Evolutionary conservation across 2,113 vertebrate species (phyloP).

Genomic region (Apteryx mantelli): DNA sequence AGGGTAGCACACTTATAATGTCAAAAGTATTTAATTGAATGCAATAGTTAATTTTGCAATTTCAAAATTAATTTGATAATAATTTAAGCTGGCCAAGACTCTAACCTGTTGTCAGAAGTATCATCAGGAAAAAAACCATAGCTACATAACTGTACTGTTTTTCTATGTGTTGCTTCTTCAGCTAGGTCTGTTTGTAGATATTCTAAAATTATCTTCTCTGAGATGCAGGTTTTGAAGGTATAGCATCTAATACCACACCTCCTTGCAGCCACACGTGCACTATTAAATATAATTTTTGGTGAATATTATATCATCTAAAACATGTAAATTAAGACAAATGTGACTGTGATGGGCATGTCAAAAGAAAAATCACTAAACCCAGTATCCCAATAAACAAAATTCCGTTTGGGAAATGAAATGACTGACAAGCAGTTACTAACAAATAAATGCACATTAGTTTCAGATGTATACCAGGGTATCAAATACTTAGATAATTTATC

Average conservation of each 20-base stretch:
- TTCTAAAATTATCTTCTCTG: not conserved
- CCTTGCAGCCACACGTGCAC: not conserved
- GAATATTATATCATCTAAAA: not conserved
- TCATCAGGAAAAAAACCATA: not conserved
- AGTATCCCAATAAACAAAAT: constrained; percentile 51
- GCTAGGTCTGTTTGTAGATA: not conserved
- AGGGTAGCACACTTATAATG: not conserved
- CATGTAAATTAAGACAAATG: constrained; percentile 30
- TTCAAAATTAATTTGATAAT: constrained; percentile 63
- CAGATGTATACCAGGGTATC: constrained; percentile 2
- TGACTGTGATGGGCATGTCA: not conserved
- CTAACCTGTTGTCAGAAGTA: constrained; percentile 24
- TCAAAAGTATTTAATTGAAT: constrained; percentile 56
- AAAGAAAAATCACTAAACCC: constrained; percentile 53
- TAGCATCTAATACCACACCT: not conserved
- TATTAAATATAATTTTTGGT: not conserved
- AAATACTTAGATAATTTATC: constrained; percentile 77
- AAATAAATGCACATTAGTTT: constrained; percentile 48
- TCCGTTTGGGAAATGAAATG: constrained; percentile 21
- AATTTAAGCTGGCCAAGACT: constrained; percentile 1
- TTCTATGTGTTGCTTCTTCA: not conserved
- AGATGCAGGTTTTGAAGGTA: not conserved
- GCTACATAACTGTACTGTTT: not conserved
- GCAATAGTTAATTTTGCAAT: constrained; percentile 65
- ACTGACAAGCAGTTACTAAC: constrained; percentile 41